These are phyloP conservation scores for Zoanthus sociatus DNA, from an alignment of 92 coral and sea anemone species.

Conservation along the genomic window DNA sequence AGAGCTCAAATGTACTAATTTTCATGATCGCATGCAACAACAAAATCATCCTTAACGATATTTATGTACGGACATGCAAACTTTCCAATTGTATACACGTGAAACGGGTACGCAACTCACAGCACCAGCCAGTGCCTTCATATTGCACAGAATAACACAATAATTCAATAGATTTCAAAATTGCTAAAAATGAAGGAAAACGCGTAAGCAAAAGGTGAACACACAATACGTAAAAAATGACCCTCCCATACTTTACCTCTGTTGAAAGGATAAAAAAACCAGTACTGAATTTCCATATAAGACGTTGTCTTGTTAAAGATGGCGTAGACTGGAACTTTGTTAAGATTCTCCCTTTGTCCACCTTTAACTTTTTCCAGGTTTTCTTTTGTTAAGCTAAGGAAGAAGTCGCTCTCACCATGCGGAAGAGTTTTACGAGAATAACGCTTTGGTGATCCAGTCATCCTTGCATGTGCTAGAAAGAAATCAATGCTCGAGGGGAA, in stretches of 20 bases:
- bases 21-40: too few species aligned
- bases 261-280: constrained; percentile 26
- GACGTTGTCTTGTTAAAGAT: not conserved
- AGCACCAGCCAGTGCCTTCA: too few species aligned
- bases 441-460: not conserved
- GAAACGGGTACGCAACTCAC: too few species aligned
- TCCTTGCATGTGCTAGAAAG: not conserved
- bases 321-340: constrained; percentile 15
- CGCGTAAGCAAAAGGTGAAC: not conserved
- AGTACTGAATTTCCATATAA: not conserved
- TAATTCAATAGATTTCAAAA: not conserved
- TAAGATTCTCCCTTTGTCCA: constrained; percentile 4
- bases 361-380: not conserved
- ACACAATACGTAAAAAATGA: too few species aligned
- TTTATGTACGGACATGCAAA: too few species aligned
- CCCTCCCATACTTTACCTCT: not conserved
- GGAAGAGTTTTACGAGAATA: not conserved
- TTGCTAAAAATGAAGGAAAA: too few species aligned
- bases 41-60: too few species aligned
- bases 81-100: too few species aligned
- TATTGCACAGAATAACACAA: too few species aligned
- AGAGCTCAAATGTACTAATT: too few species aligned
- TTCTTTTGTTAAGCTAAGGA: not conserved
- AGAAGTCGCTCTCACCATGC: not conserved
- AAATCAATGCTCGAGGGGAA: not conserved